These are phyloP conservation scores for Diadromus collaris DNA, from an alignment of 2,888 invertebrate species.

Conservation along the genomic window DNA sequence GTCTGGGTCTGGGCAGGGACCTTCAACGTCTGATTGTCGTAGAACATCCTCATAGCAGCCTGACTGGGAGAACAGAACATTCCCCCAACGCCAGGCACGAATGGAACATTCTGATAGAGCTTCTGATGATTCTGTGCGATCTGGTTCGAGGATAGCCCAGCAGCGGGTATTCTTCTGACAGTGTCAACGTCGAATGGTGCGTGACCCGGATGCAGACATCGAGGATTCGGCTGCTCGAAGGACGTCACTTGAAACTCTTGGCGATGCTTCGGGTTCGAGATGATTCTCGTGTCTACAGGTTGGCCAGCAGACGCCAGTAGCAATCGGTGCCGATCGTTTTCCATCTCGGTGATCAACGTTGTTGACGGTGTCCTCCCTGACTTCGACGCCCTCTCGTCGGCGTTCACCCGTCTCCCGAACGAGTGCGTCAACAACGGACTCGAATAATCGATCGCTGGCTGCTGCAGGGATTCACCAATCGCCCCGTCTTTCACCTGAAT, in stretches of 20 bases:
- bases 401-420: conserved; percentile 54
- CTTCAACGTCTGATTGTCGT: conserved; percentile 66
- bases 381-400: conserved; percentile 42
- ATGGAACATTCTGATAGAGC: conserved; percentile 72
- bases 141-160: conserved; percentile 58
- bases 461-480: conserved; percentile 50
- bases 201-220: conserved; percentile 70
- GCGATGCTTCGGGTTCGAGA: conserved; percentile 39
- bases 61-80: conserved; percentile 59
- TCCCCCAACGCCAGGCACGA: conserved; percentile 62
- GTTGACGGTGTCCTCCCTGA: conserved; percentile 5
- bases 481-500: conserved; percentile 69
- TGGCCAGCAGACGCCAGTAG: conserved; percentile 63
- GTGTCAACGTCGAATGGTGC: conserved; percentile 69
- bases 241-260: conserved; percentile 77
- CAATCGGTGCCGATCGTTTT: conserved; percentile 62
- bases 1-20: conserved; percentile 75
- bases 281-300: conserved; percentile 38
- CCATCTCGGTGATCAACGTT: conserved; percentile 39
- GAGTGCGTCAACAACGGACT: conserved; percentile 54
- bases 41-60: conserved; percentile 62
- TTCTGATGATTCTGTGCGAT: conserved; percentile 61
- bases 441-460: conserved; percentile 56
- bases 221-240: conserved; percentile 77
- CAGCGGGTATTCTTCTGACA: conserved; percentile 62